A percentile compares a stretch with the other conserved stretches of the same genome.
phyloP scores from a whole-genome alignment of 2,888 invertebrate species.

The Eugnorisma glareosa region DNA sequence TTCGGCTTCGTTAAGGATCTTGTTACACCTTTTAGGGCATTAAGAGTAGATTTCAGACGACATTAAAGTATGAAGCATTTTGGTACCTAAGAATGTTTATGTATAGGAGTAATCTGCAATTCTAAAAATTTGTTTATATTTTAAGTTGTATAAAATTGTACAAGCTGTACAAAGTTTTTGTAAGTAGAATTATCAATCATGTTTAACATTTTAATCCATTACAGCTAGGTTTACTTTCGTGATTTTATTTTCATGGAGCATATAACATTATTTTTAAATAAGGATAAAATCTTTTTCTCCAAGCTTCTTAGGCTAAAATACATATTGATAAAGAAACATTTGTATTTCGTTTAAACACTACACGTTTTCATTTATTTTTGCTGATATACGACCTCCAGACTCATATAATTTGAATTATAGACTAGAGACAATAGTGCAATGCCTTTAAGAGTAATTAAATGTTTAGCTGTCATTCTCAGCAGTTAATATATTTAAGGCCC shows the following conservation, averaged over 20 bases:
- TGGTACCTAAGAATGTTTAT: neutral
- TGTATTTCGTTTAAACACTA: neutral
- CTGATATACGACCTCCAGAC: neutral
- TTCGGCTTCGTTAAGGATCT: too few species aligned
- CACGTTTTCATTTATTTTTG: neutral
- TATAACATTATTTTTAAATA: neutral
- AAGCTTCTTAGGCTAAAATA: neutral
- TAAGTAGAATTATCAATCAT: too few species aligned
- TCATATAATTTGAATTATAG: neutral
- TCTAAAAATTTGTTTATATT: too few species aligned
- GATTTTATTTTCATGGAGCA: neutral
- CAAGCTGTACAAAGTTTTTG: neutral
- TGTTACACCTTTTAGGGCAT: too few species aligned
- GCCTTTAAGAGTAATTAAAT: neutral
- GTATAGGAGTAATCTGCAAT: too few species aligned
- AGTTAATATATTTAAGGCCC: neutral
- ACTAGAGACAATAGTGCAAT: neutral
- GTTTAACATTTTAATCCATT: too few species aligned
- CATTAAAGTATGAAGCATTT: neutral
- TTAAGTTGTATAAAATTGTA: too few species aligned
- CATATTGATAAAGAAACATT: neutral
- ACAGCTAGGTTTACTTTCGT: too few species aligned
- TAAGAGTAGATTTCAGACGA: neutral
- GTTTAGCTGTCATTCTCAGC: neutral
- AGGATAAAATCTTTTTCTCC: neutral